phyloP scores from a whole-genome alignment of 2,888 invertebrate species.

The Aquatica leii region DNA sequence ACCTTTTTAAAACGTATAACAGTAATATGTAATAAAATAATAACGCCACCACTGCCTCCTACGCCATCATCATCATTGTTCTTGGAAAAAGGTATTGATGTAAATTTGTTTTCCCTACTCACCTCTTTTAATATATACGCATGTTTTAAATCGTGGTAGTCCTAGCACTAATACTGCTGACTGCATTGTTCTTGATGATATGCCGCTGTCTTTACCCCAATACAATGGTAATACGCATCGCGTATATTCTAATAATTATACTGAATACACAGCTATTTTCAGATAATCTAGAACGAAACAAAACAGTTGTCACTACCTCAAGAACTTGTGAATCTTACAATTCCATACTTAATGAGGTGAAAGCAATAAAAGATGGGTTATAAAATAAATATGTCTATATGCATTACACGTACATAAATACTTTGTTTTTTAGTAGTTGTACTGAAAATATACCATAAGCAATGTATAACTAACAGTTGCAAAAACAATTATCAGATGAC shows the following conservation, averaged over 20 bases:
- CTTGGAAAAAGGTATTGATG: too few species aligned
- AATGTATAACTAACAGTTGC: too few species aligned
- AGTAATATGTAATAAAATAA: neutral
- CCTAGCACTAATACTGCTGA: too few species aligned
- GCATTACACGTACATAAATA: neutral
- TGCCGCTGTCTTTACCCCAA: too few species aligned
- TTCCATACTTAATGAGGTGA: neutral
- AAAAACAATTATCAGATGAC: neutral
- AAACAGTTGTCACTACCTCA: neutral
- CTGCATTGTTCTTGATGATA: too few species aligned
- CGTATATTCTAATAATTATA: neutral
- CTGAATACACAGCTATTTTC: neutral
- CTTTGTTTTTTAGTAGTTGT: neutral
- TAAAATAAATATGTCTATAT: neutral
- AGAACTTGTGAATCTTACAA: neutral
- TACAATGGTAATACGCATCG: too few species aligned
- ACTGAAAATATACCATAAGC: too few species aligned
- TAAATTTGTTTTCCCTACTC: too few species aligned
- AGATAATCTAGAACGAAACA: neutral
- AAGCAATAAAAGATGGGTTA: neutral
- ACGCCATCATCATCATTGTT: neutral
- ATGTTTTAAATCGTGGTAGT: too few species aligned
- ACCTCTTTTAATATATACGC: too few species aligned
- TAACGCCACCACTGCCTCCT: neutral
- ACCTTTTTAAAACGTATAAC: neutral